Percentiles rank a stretch among this genome's conserved stretches.
Evolutionary conservation across 2,797 vertebrate species (phyloP).

Genomic region (Paratrypauchen microcephalus): DNA sequence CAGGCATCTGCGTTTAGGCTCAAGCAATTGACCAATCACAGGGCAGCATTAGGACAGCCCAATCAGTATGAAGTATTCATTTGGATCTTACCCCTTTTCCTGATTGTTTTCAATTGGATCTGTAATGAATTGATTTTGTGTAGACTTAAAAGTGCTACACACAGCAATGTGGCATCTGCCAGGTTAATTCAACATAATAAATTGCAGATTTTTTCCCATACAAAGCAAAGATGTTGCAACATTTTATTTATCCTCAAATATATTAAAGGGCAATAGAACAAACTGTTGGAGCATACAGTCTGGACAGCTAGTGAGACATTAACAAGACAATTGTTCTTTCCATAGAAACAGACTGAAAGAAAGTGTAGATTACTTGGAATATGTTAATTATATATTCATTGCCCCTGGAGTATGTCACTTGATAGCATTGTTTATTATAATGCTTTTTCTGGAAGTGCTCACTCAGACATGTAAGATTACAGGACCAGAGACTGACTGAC

Average conservation of each 20-base stretch:
- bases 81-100: background rate
- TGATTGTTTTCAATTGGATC: background rate
- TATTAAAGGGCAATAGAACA: slow-evolving; percentile 14
- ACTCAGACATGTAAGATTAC: too few relatives aligned
- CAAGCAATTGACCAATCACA: too few relatives aligned
- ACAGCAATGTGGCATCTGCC: background rate
- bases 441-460: background rate
- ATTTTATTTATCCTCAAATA: background rate
- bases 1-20: too few relatives aligned
- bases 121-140: background rate
- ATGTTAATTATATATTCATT: background rate
- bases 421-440: background rate
- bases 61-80: background rate
- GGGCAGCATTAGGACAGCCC: too few relatives aligned
- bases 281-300: slow-evolving; percentile 14
- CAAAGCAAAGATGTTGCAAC: slow-evolving; percentile 29
- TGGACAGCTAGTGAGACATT: slow-evolving; percentile 47
- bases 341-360: slow-evolving; percentile 17
- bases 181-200: background rate
- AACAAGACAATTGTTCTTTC: slow-evolving; percentile 43
- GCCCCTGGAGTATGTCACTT: background rate
- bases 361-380: background rate
- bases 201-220: slow-evolving; percentile 34
- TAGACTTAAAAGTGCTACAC: background rate
- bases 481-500: background rate